phyloP scores from a whole-genome alignment of 2,113 vertebrate species.

The Laterallus jamaicensis region DNA sequence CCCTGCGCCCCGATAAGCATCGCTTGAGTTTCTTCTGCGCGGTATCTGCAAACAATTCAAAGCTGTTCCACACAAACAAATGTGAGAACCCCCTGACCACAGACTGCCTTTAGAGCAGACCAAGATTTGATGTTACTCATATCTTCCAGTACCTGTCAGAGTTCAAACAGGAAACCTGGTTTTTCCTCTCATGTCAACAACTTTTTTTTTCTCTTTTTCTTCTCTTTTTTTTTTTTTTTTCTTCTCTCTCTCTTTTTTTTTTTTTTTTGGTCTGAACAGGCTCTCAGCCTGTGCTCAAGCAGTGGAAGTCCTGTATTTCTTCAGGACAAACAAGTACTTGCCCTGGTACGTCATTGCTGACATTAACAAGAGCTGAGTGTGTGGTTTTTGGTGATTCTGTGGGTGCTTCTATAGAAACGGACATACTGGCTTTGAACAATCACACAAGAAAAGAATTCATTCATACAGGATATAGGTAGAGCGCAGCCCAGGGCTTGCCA shows the following conservation, averaged over 20 bases:
- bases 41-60: conserved; percentile 77
- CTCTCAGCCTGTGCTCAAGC: background rate
- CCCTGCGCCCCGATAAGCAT: conserved; percentile 71
- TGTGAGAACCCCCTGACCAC: conserved; percentile 85
- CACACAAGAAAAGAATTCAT: conserved; percentile 43
- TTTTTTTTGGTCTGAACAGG: conserved; percentile 29
- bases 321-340: conserved; percentile 52
- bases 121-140: conserved; percentile 89
- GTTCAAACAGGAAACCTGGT: conserved; percentile 90
- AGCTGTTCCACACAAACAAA: conserved; percentile 70
- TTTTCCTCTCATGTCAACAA: conserved; percentile 86
- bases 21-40: conserved; percentile 62
- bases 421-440: conserved; percentile 30
- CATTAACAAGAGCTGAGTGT: conserved; percentile 55
- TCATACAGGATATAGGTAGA: conserved; percentile 62
- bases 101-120: conserved; percentile 76
- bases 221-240: conserved; percentile 11
- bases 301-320: conserved; percentile 59
- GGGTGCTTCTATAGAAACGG: conserved; percentile 63
- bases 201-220: conserved; percentile 37
- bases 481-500: background rate
- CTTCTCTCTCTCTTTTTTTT: background rate
- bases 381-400: conserved; percentile 64
- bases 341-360: conserved; percentile 68
- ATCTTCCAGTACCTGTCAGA: conserved; percentile 86